Conservation (phyloP, 2,113 vertebrate genomes). For the Pampusana beccarii region DNA sequence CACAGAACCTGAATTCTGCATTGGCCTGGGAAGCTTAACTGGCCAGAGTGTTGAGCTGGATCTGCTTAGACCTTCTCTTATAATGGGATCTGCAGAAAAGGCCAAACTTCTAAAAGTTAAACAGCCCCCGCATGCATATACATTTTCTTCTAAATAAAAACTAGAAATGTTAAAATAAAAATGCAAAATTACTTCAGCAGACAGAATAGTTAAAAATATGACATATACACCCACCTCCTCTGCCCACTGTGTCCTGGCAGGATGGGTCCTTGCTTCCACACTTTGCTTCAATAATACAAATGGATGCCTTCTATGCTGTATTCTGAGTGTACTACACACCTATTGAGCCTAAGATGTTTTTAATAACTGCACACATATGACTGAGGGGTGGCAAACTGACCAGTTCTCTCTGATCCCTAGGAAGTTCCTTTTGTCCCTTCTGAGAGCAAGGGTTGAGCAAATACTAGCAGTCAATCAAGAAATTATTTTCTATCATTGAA, state of each 20-base stretch:
- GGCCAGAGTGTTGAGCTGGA: not conserved
- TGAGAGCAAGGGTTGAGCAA: not conserved
- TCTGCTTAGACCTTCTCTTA: not conserved
- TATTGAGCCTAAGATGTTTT: not conserved
- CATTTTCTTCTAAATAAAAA: not conserved
- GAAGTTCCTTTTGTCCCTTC: not conserved
- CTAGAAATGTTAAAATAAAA: not conserved
- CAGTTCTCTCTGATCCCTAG: not conserved
- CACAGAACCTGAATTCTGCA: not conserved
- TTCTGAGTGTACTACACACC: not conserved
- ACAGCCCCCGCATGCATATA: not conserved
- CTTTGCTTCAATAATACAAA: not conserved
- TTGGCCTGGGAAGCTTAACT: not conserved
- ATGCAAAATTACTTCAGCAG: not conserved
- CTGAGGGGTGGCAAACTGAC: not conserved
- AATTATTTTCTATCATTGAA: not conserved
- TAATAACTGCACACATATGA: not conserved
- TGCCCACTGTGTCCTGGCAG: not conserved
- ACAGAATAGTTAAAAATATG: not conserved
- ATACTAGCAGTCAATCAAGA: not conserved
- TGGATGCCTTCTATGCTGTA: rapidly evolving
- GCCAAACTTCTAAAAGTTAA: not conserved
- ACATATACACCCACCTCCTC: not conserved
- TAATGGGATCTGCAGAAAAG: not conserved
- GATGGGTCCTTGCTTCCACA: not conserved